Base-by-base conservation (phyloP, 2,888 invertebrate genomes). In the Lasiommata megera region DNA sequence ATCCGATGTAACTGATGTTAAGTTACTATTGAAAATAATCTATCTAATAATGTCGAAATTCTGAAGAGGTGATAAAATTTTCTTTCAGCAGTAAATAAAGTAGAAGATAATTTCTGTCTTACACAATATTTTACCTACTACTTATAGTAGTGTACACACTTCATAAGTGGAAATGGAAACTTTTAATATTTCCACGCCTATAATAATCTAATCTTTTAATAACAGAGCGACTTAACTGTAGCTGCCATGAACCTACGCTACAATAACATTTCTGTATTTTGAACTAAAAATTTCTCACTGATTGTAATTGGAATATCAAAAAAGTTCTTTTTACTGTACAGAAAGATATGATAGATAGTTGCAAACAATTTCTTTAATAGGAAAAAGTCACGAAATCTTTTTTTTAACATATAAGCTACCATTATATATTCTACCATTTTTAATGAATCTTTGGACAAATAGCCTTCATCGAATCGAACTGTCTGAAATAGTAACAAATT, bases 101-200 rank as follows among this genome's bases (percentile, higher is more conserved):
- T 34, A 34, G 14, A 51, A 17, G n/a, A 52, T 52, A 52, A 14
- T 18, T 52, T 31, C 12, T 41, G 31, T 31, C 40, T 52, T 52
- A 52, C 52, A 18, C 41, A 52, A 52, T 17, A 17, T 12, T 52
- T 40, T 17, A 31, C 7, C 29, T 9, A 6, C 12, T 29, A 44
- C 44, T 44, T 40, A 29, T 16, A 41, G 5, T 52, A 7, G 9
- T 31, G 41, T 41, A 52, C 28, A 11, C 3, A 52, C 28, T 40
- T 18, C 52, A 54, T 31, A 44, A 57, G 54, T 54, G 44, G 29
- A n/a, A 48, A 54, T 60, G 60, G 56, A 60, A 60, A 60, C 14
- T 54, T 34, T 44, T 34, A 38, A 43, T 40, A 44, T 51, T 51
- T 41, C 29, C 47, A 47, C 47, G 37, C 41, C 34, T 52, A 48